Percentiles rank a stretch among this genome's conserved stretches.
phyloP scores from a whole-genome alignment of 1,140 invertebrate genomes.

The Teleopsis dalmanni region DNA sequence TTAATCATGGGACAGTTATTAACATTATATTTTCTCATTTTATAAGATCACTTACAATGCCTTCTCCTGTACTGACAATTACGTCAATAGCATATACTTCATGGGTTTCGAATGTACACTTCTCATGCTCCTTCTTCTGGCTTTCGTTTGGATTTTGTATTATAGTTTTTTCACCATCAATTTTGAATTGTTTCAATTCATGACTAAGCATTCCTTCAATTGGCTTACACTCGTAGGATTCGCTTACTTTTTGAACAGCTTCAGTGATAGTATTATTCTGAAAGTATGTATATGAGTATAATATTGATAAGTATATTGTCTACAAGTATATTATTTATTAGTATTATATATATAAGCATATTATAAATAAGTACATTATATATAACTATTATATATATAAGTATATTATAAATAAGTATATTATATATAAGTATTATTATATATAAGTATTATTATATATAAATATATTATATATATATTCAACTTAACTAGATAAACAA shows the following conservation, averaged over 20 bases:
- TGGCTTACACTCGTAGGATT: constrained; percentile 91
- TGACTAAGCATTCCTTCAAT: constrained; percentile 99
- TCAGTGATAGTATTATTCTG: constrained; percentile 89
- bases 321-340: too few relatives aligned
- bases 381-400: too few relatives aligned
- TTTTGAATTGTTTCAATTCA: constrained; percentile 91
- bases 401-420: too few relatives aligned
- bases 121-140: constrained; percentile 96
- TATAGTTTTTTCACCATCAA: constrained; percentile 98
- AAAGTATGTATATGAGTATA: too few relatives aligned
- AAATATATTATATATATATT: too few relatives aligned
- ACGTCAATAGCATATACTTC: constrained; percentile 99
- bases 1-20: constrained; percentile 36
- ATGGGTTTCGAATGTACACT: constrained; percentile 90
- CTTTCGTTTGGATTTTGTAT: constrained; percentile 97
- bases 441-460: too few relatives aligned
- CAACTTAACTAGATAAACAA: too few relatives aligned
- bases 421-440: too few relatives aligned
- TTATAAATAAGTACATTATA: too few relatives aligned
- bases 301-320: too few relatives aligned
- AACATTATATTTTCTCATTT: background rate
- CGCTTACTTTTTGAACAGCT: constrained; percentile 86
- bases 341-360: too few relatives aligned
- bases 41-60: constrained; percentile 49
- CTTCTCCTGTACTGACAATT: constrained; percentile 89